Evolutionary conservation across 1,140 invertebrate species (phyloP).

Genomic region (Bombus pyrosoma): DNA sequence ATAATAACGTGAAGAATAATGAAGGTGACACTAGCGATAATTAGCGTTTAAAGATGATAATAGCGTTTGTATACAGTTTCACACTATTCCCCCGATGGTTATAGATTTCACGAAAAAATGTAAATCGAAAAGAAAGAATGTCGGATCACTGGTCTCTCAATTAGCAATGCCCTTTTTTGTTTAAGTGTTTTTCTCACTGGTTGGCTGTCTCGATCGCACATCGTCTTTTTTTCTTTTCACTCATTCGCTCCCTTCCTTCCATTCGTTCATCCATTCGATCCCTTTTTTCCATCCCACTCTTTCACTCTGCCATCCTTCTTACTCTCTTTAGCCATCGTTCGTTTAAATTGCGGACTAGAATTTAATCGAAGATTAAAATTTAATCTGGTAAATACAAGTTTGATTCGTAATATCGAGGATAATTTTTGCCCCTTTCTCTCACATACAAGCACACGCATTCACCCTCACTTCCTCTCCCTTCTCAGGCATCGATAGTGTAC

Average conservation of each 20-base stretch:
- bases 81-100: constrained; percentile 20
- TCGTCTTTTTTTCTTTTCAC: background rate
- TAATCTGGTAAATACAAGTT: constrained; percentile 81
- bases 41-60: constrained; percentile 24
- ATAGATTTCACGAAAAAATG: constrained; percentile 60
- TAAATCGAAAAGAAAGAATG: constrained; percentile 56
- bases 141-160: constrained; percentile 77
- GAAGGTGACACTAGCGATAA: constrained; percentile 8
- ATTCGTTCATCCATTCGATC: background rate
- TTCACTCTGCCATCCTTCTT: background rate
- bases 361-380: constrained; percentile 81
- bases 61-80: constrained; percentile 34
- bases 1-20: background rate
- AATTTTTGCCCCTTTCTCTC: constrained; percentile 57
- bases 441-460: constrained; percentile 43
- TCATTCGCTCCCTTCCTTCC: background rate
- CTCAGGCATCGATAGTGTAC: constrained; percentile 65
- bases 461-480: constrained; percentile 44
- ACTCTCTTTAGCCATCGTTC: constrained; percentile 39
- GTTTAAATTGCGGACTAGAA: constrained; percentile 79
- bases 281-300: background rate
- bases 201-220: constrained; percentile 40
- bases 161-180: constrained; percentile 77
- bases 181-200: constrained; percentile 49
- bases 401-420: constrained; percentile 79